Evolutionary conservation across 1,140 invertebrate genomes (phyloP), one percentile per base, ranked within the genome.

Genomic region (Dufourea novaeangliae): DNA sequence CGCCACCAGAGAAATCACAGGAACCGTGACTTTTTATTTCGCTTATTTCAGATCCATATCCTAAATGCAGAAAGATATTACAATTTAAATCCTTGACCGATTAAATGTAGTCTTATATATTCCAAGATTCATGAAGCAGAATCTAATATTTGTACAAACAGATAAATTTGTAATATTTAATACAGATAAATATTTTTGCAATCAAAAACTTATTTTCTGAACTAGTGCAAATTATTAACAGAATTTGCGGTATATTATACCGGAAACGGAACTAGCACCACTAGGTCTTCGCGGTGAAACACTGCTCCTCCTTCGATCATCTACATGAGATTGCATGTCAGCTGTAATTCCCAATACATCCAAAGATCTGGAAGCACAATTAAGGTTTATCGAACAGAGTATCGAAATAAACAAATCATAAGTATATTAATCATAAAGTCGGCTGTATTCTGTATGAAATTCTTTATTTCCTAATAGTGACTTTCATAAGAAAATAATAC

Each of bases 41-140:
- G 80, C 95, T 96, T 85, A 94, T 93, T 91, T 96, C 96, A 10
- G 96, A 96, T 74, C 95, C 95, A 82, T 96, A 96, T 69, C 96
- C 95, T 94, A 85, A 56, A 81, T 88, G 27, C 1, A 11, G 17
- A 4, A 54, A 74, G 66, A 20, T 10, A 34, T 32, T 29, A 41
- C 0, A 11, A 37, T 10, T 17, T 22, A 3, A 25, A 39, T 56
- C n/a, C n/a, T n/a, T n/a, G n/a, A n/a, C n/a, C n/a, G n/a, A n/a
- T n/a, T n/a, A n/a, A n/a, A n/a, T n/a, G n/a, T n/a, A n/a, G n/a
- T n/a, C n/a, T n/a, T n/a, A n/a, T n/a, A n/a, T n/a, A n/a, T n/a
- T n/a, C n/a, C n/a, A n/a, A n/a, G n/a, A n/a, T n/a, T n/a, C n/a
- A n/a, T n/a, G n/a, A n/a, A n/a, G n/a, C n/a, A n/a, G n/a, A n/a